A percentile compares a stretch with the other conserved stretches of the same genome.
phyloP scores from a whole-genome alignment of 2,888 invertebrate species.

The Eristalinus aeneus region DNA sequence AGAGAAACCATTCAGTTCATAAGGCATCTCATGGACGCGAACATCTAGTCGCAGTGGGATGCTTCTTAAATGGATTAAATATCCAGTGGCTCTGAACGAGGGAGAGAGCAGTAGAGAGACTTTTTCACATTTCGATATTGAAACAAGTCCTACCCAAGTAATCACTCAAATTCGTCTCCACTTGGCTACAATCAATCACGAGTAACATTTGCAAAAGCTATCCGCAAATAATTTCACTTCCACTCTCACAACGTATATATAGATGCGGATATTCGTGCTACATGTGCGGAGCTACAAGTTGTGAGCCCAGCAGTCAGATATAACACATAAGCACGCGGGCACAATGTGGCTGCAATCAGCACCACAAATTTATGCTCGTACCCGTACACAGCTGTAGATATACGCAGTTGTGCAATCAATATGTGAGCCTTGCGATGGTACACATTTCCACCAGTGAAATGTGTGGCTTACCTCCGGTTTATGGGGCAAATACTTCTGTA shows the following conservation, averaged over 20 bases:
- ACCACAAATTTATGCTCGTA: constrained; percentile 5
- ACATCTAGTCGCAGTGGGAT: background rate
- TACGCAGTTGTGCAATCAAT: constrained; percentile 28
- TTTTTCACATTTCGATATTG: background rate
- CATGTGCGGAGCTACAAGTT: background rate
- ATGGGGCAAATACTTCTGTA: background rate
- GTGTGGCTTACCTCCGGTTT: constrained; percentile 32
- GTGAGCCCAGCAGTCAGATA: background rate
- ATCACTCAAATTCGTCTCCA: constrained; percentile 37
- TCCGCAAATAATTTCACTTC: constrained; percentile 22
- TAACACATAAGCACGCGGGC: background rate
- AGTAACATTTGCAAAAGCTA: constrained; percentile 16
- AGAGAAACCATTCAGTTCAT: too few relatives aligned
- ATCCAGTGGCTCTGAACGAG: background rate
- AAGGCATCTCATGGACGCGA: background rate
- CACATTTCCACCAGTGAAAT: constrained; percentile 11
- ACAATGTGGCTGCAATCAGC: constrained; percentile 33
- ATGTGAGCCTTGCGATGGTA: constrained; percentile 8
- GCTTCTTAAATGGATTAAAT: background rate
- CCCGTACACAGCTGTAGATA: background rate
- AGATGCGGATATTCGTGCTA: background rate
- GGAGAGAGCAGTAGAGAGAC: background rate
- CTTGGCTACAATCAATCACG: constrained; percentile 38
- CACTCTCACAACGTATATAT: background rate
- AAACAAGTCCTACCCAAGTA: constrained; percentile 4